A percentile compares a stretch with the other conserved stretches of the same genome.
phyloP scores from a whole-genome alignment of 1,140 invertebrate species.

The Pseudoatta argentina region DNA sequence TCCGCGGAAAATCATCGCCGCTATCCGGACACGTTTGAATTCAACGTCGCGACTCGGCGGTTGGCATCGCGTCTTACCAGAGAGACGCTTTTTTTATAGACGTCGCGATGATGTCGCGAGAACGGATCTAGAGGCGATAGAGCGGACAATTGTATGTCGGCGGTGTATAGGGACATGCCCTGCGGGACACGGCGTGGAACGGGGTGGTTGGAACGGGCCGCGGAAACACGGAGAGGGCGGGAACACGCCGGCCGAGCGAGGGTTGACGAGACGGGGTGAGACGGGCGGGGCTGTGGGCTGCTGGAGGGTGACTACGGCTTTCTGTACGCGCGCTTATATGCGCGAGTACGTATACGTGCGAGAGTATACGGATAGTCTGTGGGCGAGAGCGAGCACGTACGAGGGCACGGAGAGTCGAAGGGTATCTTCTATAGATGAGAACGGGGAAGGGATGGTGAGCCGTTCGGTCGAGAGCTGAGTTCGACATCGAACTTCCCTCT shows the following conservation, averaged over 20 bases:
- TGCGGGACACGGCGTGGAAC: slow-evolving; percentile 85
- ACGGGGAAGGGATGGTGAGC: slow-evolving; percentile 65
- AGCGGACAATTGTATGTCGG: slow-evolving; percentile 79
- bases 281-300: slow-evolving; percentile 58
- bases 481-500: slow-evolving; percentile 72
- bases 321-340: slow-evolving; percentile 62
- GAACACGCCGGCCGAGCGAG: slow-evolving; percentile 78
- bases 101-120: too few species aligned
- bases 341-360: slow-evolving; percentile 59
- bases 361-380: slow-evolving; percentile 53
- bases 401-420: slow-evolving; percentile 80
- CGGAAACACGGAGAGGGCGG: slow-evolving; percentile 86
- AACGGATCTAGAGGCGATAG: slow-evolving; percentile 27
- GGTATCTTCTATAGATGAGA: slow-evolving; percentile 83
- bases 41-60: not conserved
- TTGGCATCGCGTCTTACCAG: slow-evolving; percentile 55
- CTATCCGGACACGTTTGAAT: not conserved
- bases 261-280: slow-evolving; percentile 69
- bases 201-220: slow-evolving; percentile 85
- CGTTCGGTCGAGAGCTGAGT: slow-evolving; percentile 45
- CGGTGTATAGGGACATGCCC: slow-evolving; percentile 84
- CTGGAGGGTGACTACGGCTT: slow-evolving; percentile 71
- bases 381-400: slow-evolving; percentile 73
- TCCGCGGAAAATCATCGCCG: slow-evolving; percentile 48
- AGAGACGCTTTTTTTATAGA: slow-evolving; percentile 77